Evolutionary conservation across 2,797 vertebrate genomes (phyloP).

Genomic region (Saguinus oedipus): DNA sequence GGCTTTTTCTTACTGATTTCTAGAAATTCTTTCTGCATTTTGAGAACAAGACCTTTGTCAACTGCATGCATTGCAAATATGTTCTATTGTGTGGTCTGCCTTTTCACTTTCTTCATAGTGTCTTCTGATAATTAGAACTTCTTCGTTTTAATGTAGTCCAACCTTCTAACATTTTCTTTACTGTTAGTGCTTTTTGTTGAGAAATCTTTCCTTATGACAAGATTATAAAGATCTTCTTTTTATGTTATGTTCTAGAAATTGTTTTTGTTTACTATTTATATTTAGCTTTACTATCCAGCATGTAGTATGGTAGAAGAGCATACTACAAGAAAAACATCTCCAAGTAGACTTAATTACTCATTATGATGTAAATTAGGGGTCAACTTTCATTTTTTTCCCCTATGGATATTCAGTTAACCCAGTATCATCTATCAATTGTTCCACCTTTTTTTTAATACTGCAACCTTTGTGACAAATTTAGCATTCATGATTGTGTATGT

Average conservation of each 20-base stretch:
- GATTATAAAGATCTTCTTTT: background rate
- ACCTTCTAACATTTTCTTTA: background rate
- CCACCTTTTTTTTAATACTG: background rate
- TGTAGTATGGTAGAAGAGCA: no score
- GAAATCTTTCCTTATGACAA: slow-evolving; percentile 23
- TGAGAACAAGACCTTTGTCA: background rate
- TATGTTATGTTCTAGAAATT: background rate
- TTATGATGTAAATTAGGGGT: background rate
- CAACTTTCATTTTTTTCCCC: background rate
- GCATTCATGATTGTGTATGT: background rate
- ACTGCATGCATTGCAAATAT: background rate
- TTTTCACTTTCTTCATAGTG: background rate
- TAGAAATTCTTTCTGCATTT: background rate
- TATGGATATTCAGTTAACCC: background rate
- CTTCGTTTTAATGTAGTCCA: background rate
- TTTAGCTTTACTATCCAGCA: background rate
- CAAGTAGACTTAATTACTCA: background rate
- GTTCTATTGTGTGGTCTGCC: background rate
- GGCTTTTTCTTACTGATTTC: background rate
- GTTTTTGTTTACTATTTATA: background rate
- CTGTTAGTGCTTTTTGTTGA: background rate
- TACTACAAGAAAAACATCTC: no score
- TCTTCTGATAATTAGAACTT: background rate
- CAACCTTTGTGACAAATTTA: background rate
- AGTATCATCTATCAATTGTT: background rate